Percentiles rank a stretch among this genome's conserved stretches.
Evolutionary conservation across 2,113 vertebrate genomes (phyloP).

Genomic region (Alligator sinensis): DNA sequence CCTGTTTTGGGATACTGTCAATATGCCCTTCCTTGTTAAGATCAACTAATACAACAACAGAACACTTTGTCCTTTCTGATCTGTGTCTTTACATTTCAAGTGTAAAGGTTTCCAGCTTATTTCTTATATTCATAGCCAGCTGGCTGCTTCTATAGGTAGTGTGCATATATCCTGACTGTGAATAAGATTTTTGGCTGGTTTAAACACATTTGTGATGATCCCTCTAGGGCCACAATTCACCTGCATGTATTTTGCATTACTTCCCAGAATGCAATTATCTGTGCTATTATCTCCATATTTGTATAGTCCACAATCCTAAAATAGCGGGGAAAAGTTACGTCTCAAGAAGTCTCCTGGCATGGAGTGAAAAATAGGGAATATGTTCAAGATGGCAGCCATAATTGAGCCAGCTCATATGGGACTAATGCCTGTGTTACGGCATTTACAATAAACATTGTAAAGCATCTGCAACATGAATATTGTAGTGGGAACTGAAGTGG

Average conservation of each 20-base stretch:
- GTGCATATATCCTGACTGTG: slow-evolving; percentile 39
- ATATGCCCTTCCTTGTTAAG: slow-evolving; percentile 28
- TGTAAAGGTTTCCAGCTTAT: slow-evolving; percentile 52
- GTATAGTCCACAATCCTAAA: background rate
- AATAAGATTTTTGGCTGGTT: background rate
- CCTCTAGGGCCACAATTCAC: slow-evolving; percentile 14
- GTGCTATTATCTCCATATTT: fast-evolving
- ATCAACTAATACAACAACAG: slow-evolving; percentile 17
- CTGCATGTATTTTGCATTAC: background rate
- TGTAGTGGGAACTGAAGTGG: background rate
- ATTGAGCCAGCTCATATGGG: slow-evolving; percentile 27
- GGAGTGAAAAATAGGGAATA: background rate
- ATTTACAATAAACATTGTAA: slow-evolving; percentile 45
- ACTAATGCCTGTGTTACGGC: background rate
- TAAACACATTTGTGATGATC: background rate
- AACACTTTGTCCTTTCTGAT: slow-evolving; percentile 53
- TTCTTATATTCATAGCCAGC: slow-evolving; percentile 62
- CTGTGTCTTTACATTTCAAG: slow-evolving; percentile 49
- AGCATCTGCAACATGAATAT: background rate
- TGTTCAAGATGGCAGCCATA: background rate
- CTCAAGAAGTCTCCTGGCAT: background rate
- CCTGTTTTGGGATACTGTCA: background rate
- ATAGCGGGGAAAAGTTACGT: background rate
- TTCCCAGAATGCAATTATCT: background rate
- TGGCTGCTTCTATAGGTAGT: slow-evolving; percentile 36